Conservation (phyloP, 2,113 vertebrate genomes). For the Epinephelus fuscoguttatus region DNA sequence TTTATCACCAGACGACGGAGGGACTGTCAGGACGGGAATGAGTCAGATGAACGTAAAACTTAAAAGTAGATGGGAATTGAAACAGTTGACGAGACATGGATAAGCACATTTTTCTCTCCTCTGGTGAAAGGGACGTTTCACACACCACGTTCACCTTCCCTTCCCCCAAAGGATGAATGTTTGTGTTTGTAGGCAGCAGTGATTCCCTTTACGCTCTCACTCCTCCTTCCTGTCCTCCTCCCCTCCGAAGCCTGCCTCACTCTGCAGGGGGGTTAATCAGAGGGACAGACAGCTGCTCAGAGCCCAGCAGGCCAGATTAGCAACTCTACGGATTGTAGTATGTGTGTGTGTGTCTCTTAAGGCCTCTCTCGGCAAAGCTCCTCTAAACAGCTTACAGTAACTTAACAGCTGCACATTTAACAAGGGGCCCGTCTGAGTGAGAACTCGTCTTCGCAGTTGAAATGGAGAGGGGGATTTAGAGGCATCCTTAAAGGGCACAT, state of each 20-base stretch:
- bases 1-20: constrained; percentile 15
- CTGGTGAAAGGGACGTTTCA: background rate
- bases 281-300: constrained; percentile 74
- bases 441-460: constrained; percentile 39
- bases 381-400: constrained; percentile 79
- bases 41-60: background rate
- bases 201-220: constrained; percentile 24
- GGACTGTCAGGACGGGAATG: constrained; percentile 8
- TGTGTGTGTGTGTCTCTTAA: constrained; percentile 55
- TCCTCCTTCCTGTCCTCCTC: constrained; percentile 15
- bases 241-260: constrained; percentile 13
- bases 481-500: constrained; percentile 9
- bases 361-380: constrained; percentile 71
- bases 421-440: constrained; percentile 60
- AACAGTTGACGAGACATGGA: too few relatives aligned
- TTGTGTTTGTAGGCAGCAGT: constrained; percentile 27
- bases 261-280: constrained; percentile 70
- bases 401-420: constrained; percentile 79
- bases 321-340: constrained; percentile 61
- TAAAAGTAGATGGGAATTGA: background rate
- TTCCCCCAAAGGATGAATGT: constrained; percentile 14
- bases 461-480: constrained; percentile 57
- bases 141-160: background rate
- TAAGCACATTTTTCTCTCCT: too few relatives aligned
- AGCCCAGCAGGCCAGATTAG: constrained; percentile 72